These are phyloP conservation scores for Muricea muricata DNA, from an alignment of 92 coral and sea anemone genomes.

Conservation along the genomic window DNA sequence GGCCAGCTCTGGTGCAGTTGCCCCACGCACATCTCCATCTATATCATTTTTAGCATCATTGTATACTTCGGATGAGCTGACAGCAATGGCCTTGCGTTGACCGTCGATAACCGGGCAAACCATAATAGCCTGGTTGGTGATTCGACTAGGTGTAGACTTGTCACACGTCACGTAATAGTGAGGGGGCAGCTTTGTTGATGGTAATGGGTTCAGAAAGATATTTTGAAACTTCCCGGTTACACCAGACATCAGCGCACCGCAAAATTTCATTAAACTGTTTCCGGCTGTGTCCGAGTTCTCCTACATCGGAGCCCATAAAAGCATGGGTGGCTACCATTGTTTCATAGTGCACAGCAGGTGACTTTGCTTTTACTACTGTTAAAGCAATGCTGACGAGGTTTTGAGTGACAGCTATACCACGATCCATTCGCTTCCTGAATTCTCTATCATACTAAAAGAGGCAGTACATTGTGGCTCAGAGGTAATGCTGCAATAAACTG, in stretches of 20 bases:
- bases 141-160: not conserved
- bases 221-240: not conserved
- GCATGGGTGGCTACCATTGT: not conserved
- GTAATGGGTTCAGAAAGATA: not conserved
- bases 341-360: slow-evolving; percentile 1
- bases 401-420: not conserved
- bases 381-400: not conserved
- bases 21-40: slow-evolving; percentile 3
- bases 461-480: no score
- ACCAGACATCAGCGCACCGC: not conserved
- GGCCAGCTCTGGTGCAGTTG: not conserved
- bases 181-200: not conserved
- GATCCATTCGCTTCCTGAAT: not conserved
- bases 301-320: not conserved
- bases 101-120: not conserved
- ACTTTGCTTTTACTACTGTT: slow-evolving; percentile 1
- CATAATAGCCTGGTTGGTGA: not conserved
- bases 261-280: not conserved
- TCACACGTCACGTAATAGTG: not conserved
- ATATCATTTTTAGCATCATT: not conserved
- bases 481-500: no score
- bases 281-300: not conserved
- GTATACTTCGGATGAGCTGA: not conserved
- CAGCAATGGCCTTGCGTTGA: not conserved
- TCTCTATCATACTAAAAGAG: not conserved